Conservation (phyloP, 1,140 invertebrate species). For the Pogonus chalceus region DNA sequence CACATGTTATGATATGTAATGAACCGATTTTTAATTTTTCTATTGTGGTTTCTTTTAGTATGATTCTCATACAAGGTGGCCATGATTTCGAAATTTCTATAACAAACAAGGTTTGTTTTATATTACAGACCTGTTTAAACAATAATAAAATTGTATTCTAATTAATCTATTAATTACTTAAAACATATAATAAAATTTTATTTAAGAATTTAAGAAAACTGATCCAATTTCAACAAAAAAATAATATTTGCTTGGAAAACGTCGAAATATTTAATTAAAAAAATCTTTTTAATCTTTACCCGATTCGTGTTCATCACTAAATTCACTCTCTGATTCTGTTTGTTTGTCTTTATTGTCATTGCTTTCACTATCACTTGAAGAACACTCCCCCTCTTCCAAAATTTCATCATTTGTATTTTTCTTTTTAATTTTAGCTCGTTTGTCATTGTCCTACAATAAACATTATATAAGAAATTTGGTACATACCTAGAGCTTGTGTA, state of each 20-base stretch:
- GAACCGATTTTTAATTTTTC: slow-evolving; percentile 60
- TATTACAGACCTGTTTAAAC: neutral
- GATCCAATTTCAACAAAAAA: too few relatives aligned
- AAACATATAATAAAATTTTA: too few relatives aligned
- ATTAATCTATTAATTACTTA: too few relatives aligned
- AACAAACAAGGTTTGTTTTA: slow-evolving; percentile 25
- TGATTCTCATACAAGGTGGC: slow-evolving; percentile 79
- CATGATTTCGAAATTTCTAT: slow-evolving; percentile 59
- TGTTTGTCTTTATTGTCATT: slow-evolving; percentile 13
- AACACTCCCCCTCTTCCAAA: slow-evolving; percentile 58
- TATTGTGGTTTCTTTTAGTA: slow-evolving; percentile 64
- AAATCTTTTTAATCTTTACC: too few relatives aligned
- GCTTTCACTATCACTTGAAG: slow-evolving; percentile 36
- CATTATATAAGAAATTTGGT: slow-evolving; percentile 37
- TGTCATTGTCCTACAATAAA: slow-evolving; percentile 37
- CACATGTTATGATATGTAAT: slow-evolving; percentile 76
- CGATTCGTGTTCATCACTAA: too few relatives aligned
- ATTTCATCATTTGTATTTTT: slow-evolving; percentile 22
- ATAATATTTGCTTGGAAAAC: too few relatives aligned
- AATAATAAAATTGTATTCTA: slow-evolving; percentile 10
- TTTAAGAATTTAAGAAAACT: too few relatives aligned
- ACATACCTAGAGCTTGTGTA: slow-evolving; percentile 39
- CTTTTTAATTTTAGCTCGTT: slow-evolving; percentile 22
- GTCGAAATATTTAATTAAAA: too few relatives aligned
- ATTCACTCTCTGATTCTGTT: too few relatives aligned